Evolutionary conservation across 2,113 vertebrate species (phyloP).

Genomic region (Pseudonaja textilis): DNA sequence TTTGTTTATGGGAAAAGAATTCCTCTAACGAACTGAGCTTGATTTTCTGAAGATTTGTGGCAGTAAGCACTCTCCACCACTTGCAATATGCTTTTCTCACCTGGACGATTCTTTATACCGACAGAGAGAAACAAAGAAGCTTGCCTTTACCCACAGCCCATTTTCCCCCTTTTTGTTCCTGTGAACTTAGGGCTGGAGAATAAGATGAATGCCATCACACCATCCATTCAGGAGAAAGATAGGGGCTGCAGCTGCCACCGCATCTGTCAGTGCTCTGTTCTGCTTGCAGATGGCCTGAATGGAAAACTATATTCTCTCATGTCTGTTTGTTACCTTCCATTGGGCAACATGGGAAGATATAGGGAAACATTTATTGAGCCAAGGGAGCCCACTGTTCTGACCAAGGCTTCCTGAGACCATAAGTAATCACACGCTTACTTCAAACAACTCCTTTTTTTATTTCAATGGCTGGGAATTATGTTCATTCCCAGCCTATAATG

Average conservation of each 20-base stretch:
- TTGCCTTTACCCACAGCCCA: not conserved
- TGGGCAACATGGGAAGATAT: not conserved
- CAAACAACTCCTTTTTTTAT: no score
- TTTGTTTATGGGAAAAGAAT: not conserved
- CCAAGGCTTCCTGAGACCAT: no score
- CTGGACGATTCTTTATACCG: no score
- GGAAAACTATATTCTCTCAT: not conserved
- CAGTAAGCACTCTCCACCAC: not conserved
- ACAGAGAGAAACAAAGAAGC: not conserved
- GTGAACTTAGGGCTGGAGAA: not conserved
- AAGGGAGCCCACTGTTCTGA: no score
- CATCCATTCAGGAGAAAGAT: not conserved
- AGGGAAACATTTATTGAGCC: not conserved
- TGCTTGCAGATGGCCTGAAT: not conserved
- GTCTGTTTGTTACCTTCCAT: not conserved
- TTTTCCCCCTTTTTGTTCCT: not conserved
- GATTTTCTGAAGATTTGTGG: not conserved
- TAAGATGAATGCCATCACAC: not conserved
- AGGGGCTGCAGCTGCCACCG: not conserved
- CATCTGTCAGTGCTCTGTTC: not conserved
- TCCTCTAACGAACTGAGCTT: not conserved
- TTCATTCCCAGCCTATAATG: no score
- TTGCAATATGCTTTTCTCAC: not conserved
- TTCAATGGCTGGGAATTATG: no score
- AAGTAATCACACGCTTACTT: no score